Conservation (phyloP, 2,888 invertebrate species). For the Pimpla rufipes region DNA sequence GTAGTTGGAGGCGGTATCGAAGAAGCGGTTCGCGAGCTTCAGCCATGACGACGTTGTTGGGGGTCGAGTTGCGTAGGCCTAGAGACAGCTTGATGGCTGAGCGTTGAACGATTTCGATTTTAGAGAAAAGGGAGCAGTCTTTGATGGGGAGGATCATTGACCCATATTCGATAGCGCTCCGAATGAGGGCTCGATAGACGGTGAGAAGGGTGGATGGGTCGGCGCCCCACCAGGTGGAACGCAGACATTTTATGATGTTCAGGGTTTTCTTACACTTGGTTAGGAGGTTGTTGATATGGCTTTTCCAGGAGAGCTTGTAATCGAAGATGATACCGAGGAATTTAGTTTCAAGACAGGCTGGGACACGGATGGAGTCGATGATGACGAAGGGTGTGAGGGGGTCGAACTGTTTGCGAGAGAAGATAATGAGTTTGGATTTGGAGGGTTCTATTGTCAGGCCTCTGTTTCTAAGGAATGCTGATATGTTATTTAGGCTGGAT, state of each 20-base stretch:
- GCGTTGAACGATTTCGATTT: slow-evolving; percentile 6
- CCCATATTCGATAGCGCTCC: slow-evolving; percentile 47
- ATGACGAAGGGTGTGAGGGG: not conserved
- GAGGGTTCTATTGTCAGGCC: slow-evolving; percentile 25
- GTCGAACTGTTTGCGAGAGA: not conserved
- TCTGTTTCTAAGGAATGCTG: not conserved
- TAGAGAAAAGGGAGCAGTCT: not conserved
- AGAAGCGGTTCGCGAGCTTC: slow-evolving; percentile 24
- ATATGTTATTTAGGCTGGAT: not conserved
- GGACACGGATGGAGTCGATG: not conserved
- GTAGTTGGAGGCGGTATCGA: not conserved
- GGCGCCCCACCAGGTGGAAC: slow-evolving; percentile 41
- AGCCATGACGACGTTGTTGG: slow-evolving; percentile 43
- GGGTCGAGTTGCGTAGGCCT: slow-evolving; percentile 27
- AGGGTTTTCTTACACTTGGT: slow-evolving; percentile 32
- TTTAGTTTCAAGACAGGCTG: not conserved
- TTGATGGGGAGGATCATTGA: not conserved
- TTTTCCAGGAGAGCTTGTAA: not conserved
- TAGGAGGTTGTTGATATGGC: not conserved
- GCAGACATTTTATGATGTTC: slow-evolving; percentile 29
- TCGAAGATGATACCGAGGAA: slow-evolving; percentile 40
- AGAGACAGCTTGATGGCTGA: slow-evolving; percentile 36
- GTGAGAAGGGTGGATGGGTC: slow-evolving; percentile 21
- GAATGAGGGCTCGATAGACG: slow-evolving; percentile 29
- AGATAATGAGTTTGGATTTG: not conserved